Percentiles rank a stretch among this genome's conserved stretches.
Evolutionary conservation across 23 tunicate species (phyloP).

Genomic region (Botrylloides violaceus): DNA sequence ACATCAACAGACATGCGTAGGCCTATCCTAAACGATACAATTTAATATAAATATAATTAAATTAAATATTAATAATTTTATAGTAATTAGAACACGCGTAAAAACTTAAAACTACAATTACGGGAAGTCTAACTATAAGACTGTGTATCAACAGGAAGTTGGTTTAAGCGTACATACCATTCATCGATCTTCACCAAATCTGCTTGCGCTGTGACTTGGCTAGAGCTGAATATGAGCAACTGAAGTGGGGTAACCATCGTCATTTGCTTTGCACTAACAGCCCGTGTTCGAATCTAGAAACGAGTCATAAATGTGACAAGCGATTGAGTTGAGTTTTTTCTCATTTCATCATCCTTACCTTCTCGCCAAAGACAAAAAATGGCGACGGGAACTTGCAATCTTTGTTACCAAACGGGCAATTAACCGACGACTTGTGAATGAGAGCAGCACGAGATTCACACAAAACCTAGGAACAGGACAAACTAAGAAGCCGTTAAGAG

Average conservation of each 20-base stretch:
- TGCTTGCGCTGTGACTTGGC: slow-evolving; percentile 55
- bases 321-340: too few relatives aligned
- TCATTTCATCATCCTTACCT: slow-evolving; percentile 27
- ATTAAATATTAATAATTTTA: too few relatives aligned
- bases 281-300: slow-evolving; percentile 67
- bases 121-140: too few relatives aligned
- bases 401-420: slow-evolving; percentile 94
- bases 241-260: slow-evolving; percentile 86
- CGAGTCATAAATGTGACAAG: too few relatives aligned
- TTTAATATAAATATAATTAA: too few relatives aligned
- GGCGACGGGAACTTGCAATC: slow-evolving; percentile 83
- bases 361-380: slow-evolving; percentile 86
- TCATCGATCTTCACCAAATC: slow-evolving; percentile 72
- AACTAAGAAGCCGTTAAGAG: too few relatives aligned
- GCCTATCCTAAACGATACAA: slow-evolving; percentile 32
- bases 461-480: too few relatives aligned
- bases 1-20: slow-evolving; percentile 36
- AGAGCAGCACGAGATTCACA: slow-evolving; percentile 82
- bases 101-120: too few relatives aligned
- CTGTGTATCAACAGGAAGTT: too few relatives aligned
- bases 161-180: slow-evolving; percentile 76
- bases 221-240: slow-evolving; percentile 53
- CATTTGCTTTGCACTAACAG: slow-evolving; percentile 86
- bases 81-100: too few relatives aligned
- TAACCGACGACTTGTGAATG: slow-evolving; percentile 87